These are phyloP conservation scores for Lipophrys pholis DNA, from an alignment of 2,113 vertebrate genomes.

Conservation along the genomic window DNA sequence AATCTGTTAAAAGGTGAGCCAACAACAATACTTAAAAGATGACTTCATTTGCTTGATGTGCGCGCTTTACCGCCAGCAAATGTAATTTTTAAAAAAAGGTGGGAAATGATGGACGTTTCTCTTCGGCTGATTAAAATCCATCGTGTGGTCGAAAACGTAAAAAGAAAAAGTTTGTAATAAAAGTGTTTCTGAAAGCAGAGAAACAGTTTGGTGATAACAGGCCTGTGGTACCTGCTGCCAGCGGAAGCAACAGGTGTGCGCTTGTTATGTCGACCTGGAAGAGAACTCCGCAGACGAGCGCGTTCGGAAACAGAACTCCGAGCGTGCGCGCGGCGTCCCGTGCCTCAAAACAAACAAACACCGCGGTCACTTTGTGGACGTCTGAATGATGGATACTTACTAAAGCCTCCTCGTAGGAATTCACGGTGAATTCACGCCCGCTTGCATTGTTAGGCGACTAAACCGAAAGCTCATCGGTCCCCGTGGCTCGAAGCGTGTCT, in stretches of 20 bases:
- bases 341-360: constrained; percentile 49
- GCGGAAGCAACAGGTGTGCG: constrained; percentile 70
- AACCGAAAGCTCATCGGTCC: constrained; percentile 14
- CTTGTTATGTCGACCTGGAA: background rate
- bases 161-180: background rate
- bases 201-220: background rate
- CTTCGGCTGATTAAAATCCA: background rate
- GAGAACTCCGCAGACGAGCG: too few relatives aligned
- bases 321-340: background rate
- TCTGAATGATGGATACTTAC: constrained; percentile 61
- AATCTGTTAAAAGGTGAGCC: too few relatives aligned
- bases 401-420: constrained; percentile 36
- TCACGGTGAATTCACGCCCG: constrained; percentile 52
- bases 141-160: background rate
- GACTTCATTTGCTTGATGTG: background rate
- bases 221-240: constrained; percentile 39
- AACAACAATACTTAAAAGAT: background rate
- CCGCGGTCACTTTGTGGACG: constrained; percentile 70
- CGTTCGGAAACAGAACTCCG: constrained; percentile 13
- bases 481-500: constrained; percentile 4
- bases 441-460: constrained; percentile 50
- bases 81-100: too few relatives aligned
- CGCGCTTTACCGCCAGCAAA: background rate
- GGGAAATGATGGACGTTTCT: background rate
- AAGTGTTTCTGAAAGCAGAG: too few relatives aligned